Conservation (phyloP, 2,797 vertebrate genomes). For the Sebastes dallii region DNA sequence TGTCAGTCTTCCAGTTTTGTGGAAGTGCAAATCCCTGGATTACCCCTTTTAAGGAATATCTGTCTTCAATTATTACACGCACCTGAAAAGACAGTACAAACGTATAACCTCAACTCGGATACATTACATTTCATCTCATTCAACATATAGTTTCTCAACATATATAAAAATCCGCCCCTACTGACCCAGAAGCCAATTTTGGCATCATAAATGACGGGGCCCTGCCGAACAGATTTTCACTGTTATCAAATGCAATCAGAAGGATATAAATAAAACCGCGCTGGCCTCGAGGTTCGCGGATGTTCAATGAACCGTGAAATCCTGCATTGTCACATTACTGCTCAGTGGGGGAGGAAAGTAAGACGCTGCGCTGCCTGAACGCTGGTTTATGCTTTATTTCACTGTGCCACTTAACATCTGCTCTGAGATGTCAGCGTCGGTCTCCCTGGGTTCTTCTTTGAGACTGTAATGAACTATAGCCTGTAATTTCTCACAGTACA, state of each 20-base stretch:
- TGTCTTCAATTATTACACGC: background rate
- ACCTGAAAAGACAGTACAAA: background rate
- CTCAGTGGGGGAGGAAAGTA: slow-evolving; percentile 59
- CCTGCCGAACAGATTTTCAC: slow-evolving; percentile 7
- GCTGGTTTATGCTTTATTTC: slow-evolving; percentile 40
- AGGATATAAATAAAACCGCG: slow-evolving; percentile 73
- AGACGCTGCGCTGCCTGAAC: slow-evolving; percentile 28
- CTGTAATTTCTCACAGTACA: background rate
- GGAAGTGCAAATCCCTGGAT: background rate
- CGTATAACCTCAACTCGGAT: background rate
- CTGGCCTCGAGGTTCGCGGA: slow-evolving; percentile 60
- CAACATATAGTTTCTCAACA: background rate
- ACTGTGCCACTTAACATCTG: slow-evolving; percentile 42
- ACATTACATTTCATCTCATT: background rate
- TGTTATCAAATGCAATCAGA: slow-evolving; percentile 50
- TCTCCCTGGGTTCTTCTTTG: background rate
- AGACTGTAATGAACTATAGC: background rate
- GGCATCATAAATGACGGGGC: background rate
- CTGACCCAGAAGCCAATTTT: background rate
- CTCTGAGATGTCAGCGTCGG: background rate
- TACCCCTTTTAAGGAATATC: background rate
- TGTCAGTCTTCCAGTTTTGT: background rate
- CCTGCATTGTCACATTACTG: slow-evolving; percentile 70
- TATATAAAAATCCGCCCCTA: background rate
- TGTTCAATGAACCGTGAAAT: slow-evolving; percentile 68